Evolutionary conservation across 2,797 vertebrate genomes (phyloP), one percentile per base, ranked within the genome.

Genomic region (Phoxinus dragarum): DNA sequence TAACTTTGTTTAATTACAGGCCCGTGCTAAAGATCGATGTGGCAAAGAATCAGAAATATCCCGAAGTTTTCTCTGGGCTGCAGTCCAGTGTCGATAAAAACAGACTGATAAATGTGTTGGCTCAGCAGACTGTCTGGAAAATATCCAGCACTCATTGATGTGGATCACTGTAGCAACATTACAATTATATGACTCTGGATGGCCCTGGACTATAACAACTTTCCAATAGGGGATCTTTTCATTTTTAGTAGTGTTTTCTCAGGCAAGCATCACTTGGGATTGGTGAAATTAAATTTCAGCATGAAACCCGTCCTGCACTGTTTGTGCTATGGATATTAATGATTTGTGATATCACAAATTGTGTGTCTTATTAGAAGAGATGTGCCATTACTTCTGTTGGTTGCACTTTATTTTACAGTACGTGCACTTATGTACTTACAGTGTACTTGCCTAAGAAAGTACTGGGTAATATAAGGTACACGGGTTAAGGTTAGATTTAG

Each of bases 51-150:
- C 66, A 10, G 34, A 72, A 72, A 82, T 56, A 73, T 44, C 80
- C 38, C 0, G 9, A 75, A 17, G 31, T 47, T 64, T 49, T 66
- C 36, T 76, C 73, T 27, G 54, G 52, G 19, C 36, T 34, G 12
- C 31, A 21, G 38, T 47, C 31, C 21, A 74, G 31, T 38, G 56
- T 47, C 4, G 21, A 74, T 74, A 47, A 73, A 44, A 82, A 82
- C 52, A 47, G 54, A 73, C 9, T 17, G 19, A 74, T 38, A 64
- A 64, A 83, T 74, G 71, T 66, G 59, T 49, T 27, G 12, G 27
- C 81, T 83, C 56, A 74, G 42, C 42, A 38, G 71, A 66, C 21
- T 49, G 31, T 36, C 4, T 66, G 81, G 81, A 75, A 82, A 52
- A 83, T 11, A 34, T 44, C 71, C 56, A 66, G 59, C 44, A 38